Conservation (phyloP, 2,113 vertebrate genomes). For the Catharus fuscescens region DNA sequence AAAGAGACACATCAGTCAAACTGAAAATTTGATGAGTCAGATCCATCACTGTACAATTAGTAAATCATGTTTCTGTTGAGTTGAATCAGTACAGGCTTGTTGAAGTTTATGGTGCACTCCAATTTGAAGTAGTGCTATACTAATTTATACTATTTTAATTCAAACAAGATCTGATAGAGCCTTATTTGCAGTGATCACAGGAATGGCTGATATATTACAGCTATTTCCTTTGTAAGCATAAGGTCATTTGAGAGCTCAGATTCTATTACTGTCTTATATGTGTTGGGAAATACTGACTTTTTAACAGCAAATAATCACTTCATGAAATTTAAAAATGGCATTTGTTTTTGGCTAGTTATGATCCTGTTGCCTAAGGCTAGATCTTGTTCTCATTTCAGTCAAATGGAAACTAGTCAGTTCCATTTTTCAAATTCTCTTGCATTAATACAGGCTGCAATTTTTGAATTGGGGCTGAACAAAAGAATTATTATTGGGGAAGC, state of each 20-base stretch:
- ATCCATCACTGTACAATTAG: conserved; percentile 40
- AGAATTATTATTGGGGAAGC: neutral
- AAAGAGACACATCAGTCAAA: neutral
- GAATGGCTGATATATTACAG: conserved; percentile 24
- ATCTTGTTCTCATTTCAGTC: conserved; percentile 66
- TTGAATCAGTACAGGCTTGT: neutral
- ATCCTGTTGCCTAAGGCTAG: conserved; percentile 50
- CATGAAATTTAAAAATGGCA: conserved; percentile 64
- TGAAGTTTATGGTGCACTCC: neutral
- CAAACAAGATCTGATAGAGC: neutral
- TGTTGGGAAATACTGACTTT: conserved; percentile 56
- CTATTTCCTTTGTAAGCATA: conserved; percentile 54
- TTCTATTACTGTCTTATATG: conserved; percentile 56
- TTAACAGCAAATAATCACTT: conserved; percentile 66
- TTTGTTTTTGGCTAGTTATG: conserved; percentile 67
- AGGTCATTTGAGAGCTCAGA: conserved; percentile 49
- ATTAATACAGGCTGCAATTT: neutral
- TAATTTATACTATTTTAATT: conserved; percentile 42
- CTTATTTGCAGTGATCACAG: conserved; percentile 24
- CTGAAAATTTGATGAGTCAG: neutral
- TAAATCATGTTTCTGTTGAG: neutral
- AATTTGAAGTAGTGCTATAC: neutral
- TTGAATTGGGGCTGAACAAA: conserved; percentile 40
- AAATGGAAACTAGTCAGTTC: conserved; percentile 64
- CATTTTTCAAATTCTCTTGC: conserved; percentile 57